Base-by-base conservation (phyloP, 1,140 invertebrate genomes). In the Limonius californicus region DNA sequence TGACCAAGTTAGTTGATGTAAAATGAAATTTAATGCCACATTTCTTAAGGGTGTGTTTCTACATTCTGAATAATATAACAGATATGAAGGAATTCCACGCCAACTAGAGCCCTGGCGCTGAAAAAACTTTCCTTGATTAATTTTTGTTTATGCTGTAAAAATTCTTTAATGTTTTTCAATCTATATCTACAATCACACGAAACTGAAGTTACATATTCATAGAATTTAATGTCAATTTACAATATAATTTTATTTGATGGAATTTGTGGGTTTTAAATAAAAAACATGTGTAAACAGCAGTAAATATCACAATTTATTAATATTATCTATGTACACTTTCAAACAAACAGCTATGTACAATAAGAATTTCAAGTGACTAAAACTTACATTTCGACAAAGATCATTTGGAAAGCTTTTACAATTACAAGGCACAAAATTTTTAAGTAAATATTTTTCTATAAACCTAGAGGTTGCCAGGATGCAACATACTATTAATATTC, bases 271-370 rank as follows among this genome's bases (percentile, higher is more conserved):
- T 35, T 8, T 35, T 35, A 35, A 35, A 8, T 35, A 35, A 35
- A 35, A 7, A 35, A 7, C 7, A 8, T 35, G n/a, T 35, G 7
- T 35, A 14, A 27, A 27, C 23, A 27, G 9, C 3, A 27, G 23
- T 27, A 27, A 55, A 55, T 55, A 55, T 55, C 54, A 55, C 54
- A 55, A 55, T 55, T 55, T 55, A 55, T 55, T 55, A 55, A 55
- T 23, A 2, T 23, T 55, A 27, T 27, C 19, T 55, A 55, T 55
- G 20, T 55, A 55, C 54, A 55, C 23, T 14, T 18, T 19, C 19
- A 19, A 12, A 50, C 45, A 39, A 39, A 12, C 35, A 39, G 2
- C n/a, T 39, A 12, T 12, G 8, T 39, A 39, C 35, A 45, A 45
- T 45, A n/a, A 45, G n/a, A n/a, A 15, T 45, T 45, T 45, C 11